A percentile compares a stretch with the other conserved stretches of the same genome.
phyloP scores from a whole-genome alignment of 1,140 invertebrate genomes.

The Trichogramma pretiosum region DNA sequence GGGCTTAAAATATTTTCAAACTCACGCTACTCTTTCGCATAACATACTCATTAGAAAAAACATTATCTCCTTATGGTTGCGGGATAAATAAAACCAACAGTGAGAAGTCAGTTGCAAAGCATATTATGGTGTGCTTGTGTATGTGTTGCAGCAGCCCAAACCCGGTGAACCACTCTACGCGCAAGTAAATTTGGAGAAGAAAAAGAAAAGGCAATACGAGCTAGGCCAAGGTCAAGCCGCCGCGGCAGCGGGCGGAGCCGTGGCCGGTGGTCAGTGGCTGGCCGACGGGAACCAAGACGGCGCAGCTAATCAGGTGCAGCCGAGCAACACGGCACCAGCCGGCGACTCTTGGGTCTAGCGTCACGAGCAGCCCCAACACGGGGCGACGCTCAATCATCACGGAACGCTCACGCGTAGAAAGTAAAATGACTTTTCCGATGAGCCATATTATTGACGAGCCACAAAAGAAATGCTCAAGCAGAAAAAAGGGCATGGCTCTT shows the following conservation, averaged over 20 bases:
- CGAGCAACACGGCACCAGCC: slow-evolving; percentile 41
- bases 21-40: too few species aligned
- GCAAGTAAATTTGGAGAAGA: slow-evolving; percentile 73
- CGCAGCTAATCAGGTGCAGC: slow-evolving; percentile 34
- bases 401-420: too few species aligned
- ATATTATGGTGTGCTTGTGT: slow-evolving; percentile 25
- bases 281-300: slow-evolving; percentile 36
- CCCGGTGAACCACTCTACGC: slow-evolving; percentile 67
- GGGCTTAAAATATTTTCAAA: background rate
- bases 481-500: too few species aligned
- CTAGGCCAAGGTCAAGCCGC: slow-evolving; percentile 37
- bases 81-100: background rate
- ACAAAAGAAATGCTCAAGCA: too few species aligned
- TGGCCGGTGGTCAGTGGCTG: slow-evolving; percentile 31
- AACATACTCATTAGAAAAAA: slow-evolving; percentile 1
- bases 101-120: background rate
- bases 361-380: too few species aligned
- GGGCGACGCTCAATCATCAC: too few species aligned
- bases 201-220: slow-evolving; percentile 57
- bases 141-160: slow-evolving; percentile 52
- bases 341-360: slow-evolving; percentile 54
- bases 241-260: slow-evolving; percentile 23
- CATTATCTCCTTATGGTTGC: too few species aligned
- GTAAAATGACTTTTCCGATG: too few species aligned
- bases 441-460: too few species aligned